Base-by-base conservation (phyloP, 37 sponge, comb jelly and placozoan species). In the Theonella swinhoei region DNA sequence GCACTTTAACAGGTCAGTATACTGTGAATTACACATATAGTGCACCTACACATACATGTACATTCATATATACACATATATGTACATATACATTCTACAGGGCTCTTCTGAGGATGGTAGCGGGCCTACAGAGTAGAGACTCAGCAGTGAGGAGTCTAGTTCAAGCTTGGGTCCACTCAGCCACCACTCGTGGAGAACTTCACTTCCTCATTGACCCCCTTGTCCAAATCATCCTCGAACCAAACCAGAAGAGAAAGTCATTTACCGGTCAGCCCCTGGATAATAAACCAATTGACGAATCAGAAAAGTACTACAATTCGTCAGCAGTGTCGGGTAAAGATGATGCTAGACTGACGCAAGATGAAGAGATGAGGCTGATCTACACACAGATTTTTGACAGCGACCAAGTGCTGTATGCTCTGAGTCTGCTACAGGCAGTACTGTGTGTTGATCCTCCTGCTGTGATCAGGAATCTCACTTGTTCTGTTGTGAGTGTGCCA, bases 71-170 rank as follows among this genome's bases (percentile, higher is more conserved):
- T 58, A 58, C 19, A 58, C 11, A 11, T 19, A 38, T 28, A 39
- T 42, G 25, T 14, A 2, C 22, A 20, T 4, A 73, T 73, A 40
- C 47, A 40, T 73, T n/a, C n/a, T n/a, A 4, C 75, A 90, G 90
- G 37, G 74, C 74, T 30, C 23, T 64, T 14, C 76, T 90, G 1
- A 39, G 90, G 64, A 90, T 90, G 85, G 40, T 90, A 30, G 90
- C 84, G 25, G 90, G 90, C n/a, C 76, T 90, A 0, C 76, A 80
- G 81, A 85, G 77, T 31, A 25, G 37, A 14, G 47, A 64, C 54
- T 39, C 77, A 0, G 77, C 80, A 5, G 67, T 84, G 42, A 30
- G 63, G 30, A 8, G 39, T 39, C 72, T 84, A 66, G 76, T 84
- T 5, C 43, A 63, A 25, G 65, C 85, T 4, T 90, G 85, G 85